Evolutionary conservation across 1,140 invertebrate species (phyloP).

Genomic region (Leptonema lineaticorne): DNA sequence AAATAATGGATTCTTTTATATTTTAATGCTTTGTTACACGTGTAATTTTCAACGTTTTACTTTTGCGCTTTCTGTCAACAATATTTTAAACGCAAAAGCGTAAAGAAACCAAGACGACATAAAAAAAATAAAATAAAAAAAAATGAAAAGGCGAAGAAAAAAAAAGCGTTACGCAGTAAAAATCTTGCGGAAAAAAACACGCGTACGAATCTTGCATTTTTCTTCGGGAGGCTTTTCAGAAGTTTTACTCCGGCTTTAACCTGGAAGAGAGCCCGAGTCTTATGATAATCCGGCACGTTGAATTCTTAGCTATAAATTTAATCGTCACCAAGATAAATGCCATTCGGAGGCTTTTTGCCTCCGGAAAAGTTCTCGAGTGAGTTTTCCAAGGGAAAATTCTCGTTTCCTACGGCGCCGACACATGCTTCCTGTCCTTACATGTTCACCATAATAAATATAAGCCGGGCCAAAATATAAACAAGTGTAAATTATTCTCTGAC

Average conservation of each 20-base stretch:
- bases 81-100: no score
- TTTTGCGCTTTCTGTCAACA: no score
- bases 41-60: no score
- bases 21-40: no score
- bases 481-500: background rate
- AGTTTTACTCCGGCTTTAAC: slow-evolving; percentile 9
- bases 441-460: background rate
- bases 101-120: no score
- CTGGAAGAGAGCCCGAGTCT: background rate
- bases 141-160: no score
- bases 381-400: slow-evolving; percentile 7
- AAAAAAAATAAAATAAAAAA: no score
- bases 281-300: slow-evolving; percentile 10
- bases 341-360: slow-evolving; percentile 21
- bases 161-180: no score
- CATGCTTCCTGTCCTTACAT: slow-evolving; percentile 18
- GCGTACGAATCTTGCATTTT: slow-evolving; percentile 6
- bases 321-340: slow-evolving; percentile 33
- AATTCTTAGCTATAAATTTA: slow-evolving; percentile 27
- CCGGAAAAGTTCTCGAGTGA: slow-evolving; percentile 15
- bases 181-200: background rate
- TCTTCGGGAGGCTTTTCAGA: background rate
- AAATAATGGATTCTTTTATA: no score
- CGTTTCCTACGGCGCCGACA: slow-evolving; percentile 16
- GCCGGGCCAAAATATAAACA: background rate